Conservation (phyloP, 2,797 vertebrate species). For the Hemitrygon akajei region DNA sequence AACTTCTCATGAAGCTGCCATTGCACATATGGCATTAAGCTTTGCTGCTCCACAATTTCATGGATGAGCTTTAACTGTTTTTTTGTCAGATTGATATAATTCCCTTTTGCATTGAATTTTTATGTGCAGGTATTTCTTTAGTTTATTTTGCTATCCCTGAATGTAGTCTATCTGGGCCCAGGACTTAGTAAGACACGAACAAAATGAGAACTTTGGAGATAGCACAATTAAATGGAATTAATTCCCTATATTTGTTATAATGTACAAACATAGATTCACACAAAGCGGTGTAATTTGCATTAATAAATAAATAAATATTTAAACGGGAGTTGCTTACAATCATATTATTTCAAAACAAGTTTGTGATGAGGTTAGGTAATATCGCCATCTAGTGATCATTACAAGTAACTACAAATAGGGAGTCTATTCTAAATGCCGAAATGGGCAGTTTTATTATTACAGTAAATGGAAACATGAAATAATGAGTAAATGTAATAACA, state of each 20-base stretch:
- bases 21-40: background rate
- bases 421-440: background rate
- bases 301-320: background rate
- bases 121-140: background rate
- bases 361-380: background rate
- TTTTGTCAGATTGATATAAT: background rate
- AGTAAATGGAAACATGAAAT: background rate
- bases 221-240: background rate
- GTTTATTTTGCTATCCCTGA: background rate
- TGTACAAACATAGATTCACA: background rate
- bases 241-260: background rate
- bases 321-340: background rate
- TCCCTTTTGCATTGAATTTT: background rate
- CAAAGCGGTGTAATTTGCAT: background rate
- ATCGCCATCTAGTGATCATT: background rate
- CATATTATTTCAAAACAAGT: background rate
- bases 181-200: background rate
- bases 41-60: background rate
- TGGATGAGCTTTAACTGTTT: background rate
- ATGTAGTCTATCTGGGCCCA: background rate
- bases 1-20: background rate
- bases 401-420: background rate
- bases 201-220: background rate
- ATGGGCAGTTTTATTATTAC: background rate
- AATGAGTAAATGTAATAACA: background rate